Evolutionary conservation across 2,113 vertebrate genomes (phyloP).

Genomic region (Calonectris borealis): DNA sequence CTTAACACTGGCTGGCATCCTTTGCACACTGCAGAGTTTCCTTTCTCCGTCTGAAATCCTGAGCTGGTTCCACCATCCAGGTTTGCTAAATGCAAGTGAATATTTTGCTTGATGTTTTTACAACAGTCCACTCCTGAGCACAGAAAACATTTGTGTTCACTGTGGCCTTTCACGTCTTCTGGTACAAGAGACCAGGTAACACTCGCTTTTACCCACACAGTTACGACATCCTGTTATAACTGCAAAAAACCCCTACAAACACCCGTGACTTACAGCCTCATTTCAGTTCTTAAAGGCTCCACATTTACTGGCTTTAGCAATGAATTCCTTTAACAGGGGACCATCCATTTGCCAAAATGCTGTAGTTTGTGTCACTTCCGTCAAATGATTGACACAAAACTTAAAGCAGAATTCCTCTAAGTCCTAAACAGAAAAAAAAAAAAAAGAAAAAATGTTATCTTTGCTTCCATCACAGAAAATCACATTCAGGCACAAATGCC

Average conservation of each 20-base stretch:
- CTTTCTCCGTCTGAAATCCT: not conserved
- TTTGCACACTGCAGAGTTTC: not conserved
- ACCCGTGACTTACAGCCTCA: conserved; percentile 10
- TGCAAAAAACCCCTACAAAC: not conserved
- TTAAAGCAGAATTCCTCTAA: conserved; percentile 99
- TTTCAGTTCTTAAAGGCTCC: conserved; percentile 97
- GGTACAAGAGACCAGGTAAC: not conserved
- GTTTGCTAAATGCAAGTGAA: not conserved
- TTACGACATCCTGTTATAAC: not conserved
- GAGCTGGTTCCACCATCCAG: not conserved
- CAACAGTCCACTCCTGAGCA: not conserved
- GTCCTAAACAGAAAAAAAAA: conserved; percentile 78
- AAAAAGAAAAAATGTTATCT: conserved; percentile 1
- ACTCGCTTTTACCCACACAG: not conserved
- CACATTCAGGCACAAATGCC: not conserved
- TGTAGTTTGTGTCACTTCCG: conserved; percentile 92
- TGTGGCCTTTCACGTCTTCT: not conserved
- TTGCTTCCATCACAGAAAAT: not conserved
- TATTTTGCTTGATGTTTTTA: not conserved
- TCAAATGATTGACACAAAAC: conserved; percentile 98
- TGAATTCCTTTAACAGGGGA: conserved; percentile 94
- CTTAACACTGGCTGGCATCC: rapidly evolving
- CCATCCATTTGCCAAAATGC: conserved; percentile 97
- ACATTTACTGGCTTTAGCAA: conserved; percentile 93
- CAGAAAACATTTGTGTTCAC: not conserved